Evolutionary conservation across 2,888 invertebrate genomes (phyloP).

Genomic region (Periphyllus acericola): DNA sequence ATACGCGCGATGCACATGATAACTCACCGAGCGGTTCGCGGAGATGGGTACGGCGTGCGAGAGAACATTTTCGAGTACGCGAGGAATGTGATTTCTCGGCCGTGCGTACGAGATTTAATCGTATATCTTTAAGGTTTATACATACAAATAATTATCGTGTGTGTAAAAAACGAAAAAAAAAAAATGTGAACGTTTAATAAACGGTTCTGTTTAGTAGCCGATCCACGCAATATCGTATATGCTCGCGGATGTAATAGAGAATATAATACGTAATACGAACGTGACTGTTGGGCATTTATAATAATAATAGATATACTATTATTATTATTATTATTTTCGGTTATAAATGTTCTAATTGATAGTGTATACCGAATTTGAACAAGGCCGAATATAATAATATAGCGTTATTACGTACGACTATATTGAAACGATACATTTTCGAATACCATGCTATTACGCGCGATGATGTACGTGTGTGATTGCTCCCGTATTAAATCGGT

Average conservation of each 20-base stretch:
- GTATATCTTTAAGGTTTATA: neutral
- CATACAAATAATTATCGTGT: neutral
- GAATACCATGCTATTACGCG: neutral
- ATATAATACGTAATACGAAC: neutral
- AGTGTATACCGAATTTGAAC: conserved; percentile 38
- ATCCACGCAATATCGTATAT: neutral
- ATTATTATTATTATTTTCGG: neutral
- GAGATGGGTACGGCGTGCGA: neutral
- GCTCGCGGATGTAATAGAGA: neutral
- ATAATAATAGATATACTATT: conserved; percentile 5
- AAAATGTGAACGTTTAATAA: conserved; percentile 29
- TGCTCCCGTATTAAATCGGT: conserved; percentile 35
- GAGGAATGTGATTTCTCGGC: neutral
- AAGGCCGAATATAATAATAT: conserved; percentile 52
- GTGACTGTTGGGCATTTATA: conserved; percentile 27
- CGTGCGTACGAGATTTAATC: neutral
- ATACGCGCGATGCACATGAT: neutral
- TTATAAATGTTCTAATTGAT: conserved; percentile 46
- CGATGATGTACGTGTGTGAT: conserved; percentile 2
- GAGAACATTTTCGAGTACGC: neutral
- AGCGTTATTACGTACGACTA: neutral
- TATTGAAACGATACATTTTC: conserved; percentile 37
- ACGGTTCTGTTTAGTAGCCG: conserved; percentile 4
- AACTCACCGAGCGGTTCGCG: no score
- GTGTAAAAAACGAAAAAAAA: neutral